These are phyloP conservation scores for Melangyna quadrimaculata DNA, from an alignment of 2,888 invertebrate genomes.

Conservation along the genomic window DNA sequence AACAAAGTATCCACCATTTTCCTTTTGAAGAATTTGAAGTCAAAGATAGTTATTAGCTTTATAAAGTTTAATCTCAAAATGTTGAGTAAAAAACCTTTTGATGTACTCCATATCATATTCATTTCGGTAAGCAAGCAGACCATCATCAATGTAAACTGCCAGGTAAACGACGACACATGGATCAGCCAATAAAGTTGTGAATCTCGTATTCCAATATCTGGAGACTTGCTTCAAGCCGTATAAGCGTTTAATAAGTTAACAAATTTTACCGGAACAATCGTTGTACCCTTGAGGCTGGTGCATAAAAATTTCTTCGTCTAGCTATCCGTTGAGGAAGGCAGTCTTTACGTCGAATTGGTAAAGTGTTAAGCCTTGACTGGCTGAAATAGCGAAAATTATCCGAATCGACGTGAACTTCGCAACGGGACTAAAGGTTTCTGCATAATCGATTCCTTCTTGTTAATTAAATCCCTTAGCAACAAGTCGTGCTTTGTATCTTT, in stretches of 20 bases:
- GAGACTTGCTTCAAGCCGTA: conserved; percentile 72
- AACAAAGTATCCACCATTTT: conserved; percentile 53
- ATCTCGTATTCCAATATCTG: conserved; percentile 10
- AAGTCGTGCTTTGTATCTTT: conserved; percentile 73
- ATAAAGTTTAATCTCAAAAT: conserved; percentile 4
- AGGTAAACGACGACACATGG: conserved; percentile 74
- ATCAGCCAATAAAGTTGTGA: conserved; percentile 63
- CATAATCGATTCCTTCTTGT: conserved; percentile 73
- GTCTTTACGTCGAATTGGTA: conserved; percentile 25
- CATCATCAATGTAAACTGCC: conserved; percentile 74
- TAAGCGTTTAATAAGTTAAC: conserved; percentile 67
- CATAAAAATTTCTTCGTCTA: conserved; percentile 50
- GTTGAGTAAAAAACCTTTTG: not conserved
- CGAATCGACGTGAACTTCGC: conserved; percentile 3
- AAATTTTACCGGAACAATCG: conserved; percentile 61
- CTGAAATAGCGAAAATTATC: conserved; percentile 56
- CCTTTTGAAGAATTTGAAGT: conserved; percentile 8
- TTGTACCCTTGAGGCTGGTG: conserved; percentile 53
- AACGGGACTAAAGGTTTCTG: conserved; percentile 67
- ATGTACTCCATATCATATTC: not conserved
- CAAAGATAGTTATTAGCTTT: conserved; percentile 12
- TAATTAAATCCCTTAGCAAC: conserved; percentile 74
- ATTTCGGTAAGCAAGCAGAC: conserved; percentile 67
- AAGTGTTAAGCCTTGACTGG: conserved; percentile 24
- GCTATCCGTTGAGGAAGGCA: conserved; percentile 39